Base-by-base conservation (phyloP, 2,888 invertebrate species). In the Hecatera dysodea region DNA sequence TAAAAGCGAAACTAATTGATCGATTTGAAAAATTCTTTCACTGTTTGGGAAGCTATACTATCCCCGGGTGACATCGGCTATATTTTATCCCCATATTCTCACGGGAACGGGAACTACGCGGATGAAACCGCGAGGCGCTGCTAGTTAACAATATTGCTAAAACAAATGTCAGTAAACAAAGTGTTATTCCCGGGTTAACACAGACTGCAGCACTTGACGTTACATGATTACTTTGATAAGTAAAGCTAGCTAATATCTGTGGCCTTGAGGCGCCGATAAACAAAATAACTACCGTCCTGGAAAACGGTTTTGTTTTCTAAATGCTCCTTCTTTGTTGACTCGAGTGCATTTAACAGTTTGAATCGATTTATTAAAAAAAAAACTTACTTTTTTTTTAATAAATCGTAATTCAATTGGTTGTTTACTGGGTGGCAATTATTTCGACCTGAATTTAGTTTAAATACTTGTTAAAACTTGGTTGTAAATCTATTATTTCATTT, bases 151-250 rank as follows among this genome's bases (percentile, higher is more conserved):
- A 53, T 15, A 46, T 1, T 15, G 17, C 39, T 36, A 29, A 12
- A 55, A 4, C 39, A 46, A 33, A 48, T 55, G 67, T 24, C 29
- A 4, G 24, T 46, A 46, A 59, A 60, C 19, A 29, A 19, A 60
- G 9, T 59, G 78, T 71, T 50, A 72, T 44, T 50, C 42, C 42
- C 44, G 0, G 48, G 19, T 42, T 68, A 56, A 19, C 55, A 52
- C 50, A 66, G 66, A 53, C 78, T 62, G 50, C n/a, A 50, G 8
- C 64, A 82, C 83, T 74, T 67, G 72, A 79, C 52, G 65, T 59
- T 12, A 33, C 55, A 52, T 66, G 80, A 79, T 72, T 63, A 62
- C 19, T 63, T 42, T 55, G 79, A 82, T 78, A 78, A 65, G 67
- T 71, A 53, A 50, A 77, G 59, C 73, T 46, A 52, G 60, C 27